Base-by-base conservation (phyloP, 2,888 invertebrate species). In the Smittia aterrima region DNA sequence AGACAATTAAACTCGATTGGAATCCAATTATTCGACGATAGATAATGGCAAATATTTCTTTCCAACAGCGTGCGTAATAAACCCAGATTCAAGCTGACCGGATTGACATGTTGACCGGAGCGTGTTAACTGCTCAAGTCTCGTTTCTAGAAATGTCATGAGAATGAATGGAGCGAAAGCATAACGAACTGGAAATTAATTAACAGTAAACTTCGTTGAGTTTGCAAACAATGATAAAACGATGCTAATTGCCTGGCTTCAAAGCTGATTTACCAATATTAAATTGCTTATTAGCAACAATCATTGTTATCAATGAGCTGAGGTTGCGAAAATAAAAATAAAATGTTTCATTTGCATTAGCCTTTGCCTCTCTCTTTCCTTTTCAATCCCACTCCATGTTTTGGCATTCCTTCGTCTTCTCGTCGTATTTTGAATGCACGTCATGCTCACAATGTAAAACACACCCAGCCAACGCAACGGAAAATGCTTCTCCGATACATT, bases 391-490 rank as follows among this genome's bases (percentile, higher is more conserved):
- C 11, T 47, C 3, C 38, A 7, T 38, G 38, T 7, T 9, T 32
- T 9, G 32, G 32, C 32, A 32, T 32, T 32, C 32, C 32, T 32
- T 32, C 32, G 32, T 32, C 32, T 32, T 32, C 32, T 32, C 32
- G 32, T 9, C 53, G 13, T 64, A 25, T 58, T 58, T 58, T 25
- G 47, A 22, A 47, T 68, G 24, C 41, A 68, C 20, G 40, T 68
- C 68, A 68, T 68, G 68, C 41, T 22, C 18, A 58, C 58, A 68
- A 68, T 47, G 22, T 41, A 66, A 58, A 64, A 67, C 24, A 68
- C 41, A 47, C 40, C 13, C 68, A 68, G 40, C 41, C 41, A 68
- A 68, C 68, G 68, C 68, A 68, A 68, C n/a, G 16, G 47, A 47
- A 47, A 47, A n/a, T n/a, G 47, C 24, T 68, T 67, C 38, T 24